Evolutionary conservation across 2,113 vertebrate genomes (phyloP).

Genomic region (Macaca fascicularis): T2T-MFA8v1.1 NC_088378.1:101615001-101615500

Average conservation of each 20-base stretch:
- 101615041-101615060: background rate
- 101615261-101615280: background rate
- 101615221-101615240: background rate
- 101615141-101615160: background rate
- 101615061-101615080: background rate
- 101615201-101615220: background rate
- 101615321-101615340: background rate
- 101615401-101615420: too few relatives aligned
- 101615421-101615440: too few relatives aligned
- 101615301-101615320: background rate
- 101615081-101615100: background rate
- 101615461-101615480: fast-evolving
- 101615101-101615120: background rate
- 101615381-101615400: too few relatives aligned
- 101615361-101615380: too few relatives aligned
- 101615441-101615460: too few relatives aligned
- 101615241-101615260: background rate
- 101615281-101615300: background rate
- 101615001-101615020: background rate
- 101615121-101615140: background rate
- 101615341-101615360: background rate
- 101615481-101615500: too few relatives aligned
- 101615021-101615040: background rate
- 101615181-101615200: background rate
- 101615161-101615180: background rate